phyloP scores from a whole-genome alignment of 2,113 vertebrate genomes.

The Dolichotis patagonum region DNA sequence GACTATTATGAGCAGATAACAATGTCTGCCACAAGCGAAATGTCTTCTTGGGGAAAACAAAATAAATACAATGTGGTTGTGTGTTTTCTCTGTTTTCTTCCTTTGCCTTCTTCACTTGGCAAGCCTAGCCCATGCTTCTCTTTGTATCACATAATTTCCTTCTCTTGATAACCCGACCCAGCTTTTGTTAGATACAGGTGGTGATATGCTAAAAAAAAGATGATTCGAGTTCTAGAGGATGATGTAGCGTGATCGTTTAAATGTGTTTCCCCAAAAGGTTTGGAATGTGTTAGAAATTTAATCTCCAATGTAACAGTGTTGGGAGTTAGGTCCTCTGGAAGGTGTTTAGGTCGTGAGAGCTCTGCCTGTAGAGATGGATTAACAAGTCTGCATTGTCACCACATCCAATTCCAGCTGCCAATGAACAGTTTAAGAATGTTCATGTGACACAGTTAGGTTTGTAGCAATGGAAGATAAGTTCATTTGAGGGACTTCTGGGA shows the following conservation, averaged over 20 bases:
- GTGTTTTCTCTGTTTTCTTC: background rate
- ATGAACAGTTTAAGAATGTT: background rate
- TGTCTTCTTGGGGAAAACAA: background rate
- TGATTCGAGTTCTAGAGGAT: background rate
- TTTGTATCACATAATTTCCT: background rate
- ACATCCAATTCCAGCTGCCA: background rate
- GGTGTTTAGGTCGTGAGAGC: background rate
- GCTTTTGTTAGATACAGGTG: background rate
- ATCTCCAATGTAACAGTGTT: background rate
- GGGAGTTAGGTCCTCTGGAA: background rate
- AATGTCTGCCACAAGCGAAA: background rate
- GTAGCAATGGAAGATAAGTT: background rate
- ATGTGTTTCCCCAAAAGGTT: background rate
- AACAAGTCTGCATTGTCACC: background rate
- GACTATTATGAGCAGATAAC: background rate
- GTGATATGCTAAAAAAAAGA: background rate
- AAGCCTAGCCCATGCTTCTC: background rate
- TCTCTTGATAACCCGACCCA: background rate
- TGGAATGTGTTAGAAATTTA: background rate
- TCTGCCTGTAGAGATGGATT: background rate
- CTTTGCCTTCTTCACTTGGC: background rate
- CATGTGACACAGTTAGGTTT: too few species aligned
- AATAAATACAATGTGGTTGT: background rate
- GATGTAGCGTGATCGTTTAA: background rate
- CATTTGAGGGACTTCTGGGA: background rate